Base-by-base conservation (phyloP, 1,140 invertebrate species). In the Diachasmimorpha longicaudata region DNA sequence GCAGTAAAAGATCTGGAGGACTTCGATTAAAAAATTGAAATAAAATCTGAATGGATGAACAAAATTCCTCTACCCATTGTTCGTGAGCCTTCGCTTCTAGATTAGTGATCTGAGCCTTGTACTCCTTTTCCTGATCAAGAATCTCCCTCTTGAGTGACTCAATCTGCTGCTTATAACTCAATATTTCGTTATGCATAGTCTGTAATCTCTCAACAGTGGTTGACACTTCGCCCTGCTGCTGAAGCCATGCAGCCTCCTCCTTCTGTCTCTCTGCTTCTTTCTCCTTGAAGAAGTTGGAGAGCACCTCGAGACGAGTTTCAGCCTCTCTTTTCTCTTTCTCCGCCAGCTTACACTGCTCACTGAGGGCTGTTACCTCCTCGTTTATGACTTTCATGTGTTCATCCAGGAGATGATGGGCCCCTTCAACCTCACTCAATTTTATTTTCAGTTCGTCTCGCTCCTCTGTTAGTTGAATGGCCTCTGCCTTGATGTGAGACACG, bases 251-350 rank as follows among this genome's bases (percentile, higher is more conserved):
- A 14, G 94, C 91, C 89, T 97, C 95, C 85, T 97, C 95, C 78
- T 95, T 96, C 85, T 96, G 93, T 25, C 96, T 88, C 85, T 96
- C 93, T 19, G 92, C 90, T 89, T 97, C 96, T 82, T 95, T 95
- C 78, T 97, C 95, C 82, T 96, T 94, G 87, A 97, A 97, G 84
- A 96, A 97, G 81, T 93, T 94, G 0, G 94, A 93, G 39, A 97
- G 88, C 6, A 97, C 96, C 85, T 96, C 93, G 0, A 97, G 90
- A 80, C 95, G 92, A 0, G 95, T 96, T 81, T 94, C 91, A 0
- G 95, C 93, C 84, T 97, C 95, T 16, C 93, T 89, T 78, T 94
- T 94, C 77, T 95, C 94, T 79, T 94, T 93, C 80, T 94, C 94
- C 1, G 93, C 92, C 72, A 92, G 90, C 83, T 93, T 92, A 75